Conservation (phyloP, 2,888 invertebrate genomes). For the Ptycholaimellus sp. region DNA sequence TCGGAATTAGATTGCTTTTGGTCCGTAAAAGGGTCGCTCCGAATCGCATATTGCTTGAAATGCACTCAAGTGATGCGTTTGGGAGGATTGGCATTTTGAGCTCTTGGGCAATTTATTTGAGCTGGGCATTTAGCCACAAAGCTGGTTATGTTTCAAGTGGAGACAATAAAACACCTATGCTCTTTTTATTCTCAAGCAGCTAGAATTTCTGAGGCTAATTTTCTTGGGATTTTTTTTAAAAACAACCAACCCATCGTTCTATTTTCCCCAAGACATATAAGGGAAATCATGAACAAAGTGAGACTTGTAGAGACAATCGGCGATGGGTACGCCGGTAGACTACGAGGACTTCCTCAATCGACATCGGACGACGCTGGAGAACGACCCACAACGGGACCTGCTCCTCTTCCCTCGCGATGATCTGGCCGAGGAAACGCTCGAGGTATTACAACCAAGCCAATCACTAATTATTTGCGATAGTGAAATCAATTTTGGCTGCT, state of each 20-base stretch:
- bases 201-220: neutral
- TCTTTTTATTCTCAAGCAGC: neutral
- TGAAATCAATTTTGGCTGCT: too few relatives aligned
- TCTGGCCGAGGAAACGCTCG: slow-evolving; percentile 16
- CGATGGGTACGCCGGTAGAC: slow-evolving; percentile 17
- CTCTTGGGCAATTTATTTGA: too few relatives aligned
- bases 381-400: slow-evolving; percentile 19
- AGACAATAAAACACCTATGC: neutral
- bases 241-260: slow-evolving; percentile 1
- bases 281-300: neutral
- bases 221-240: neutral
- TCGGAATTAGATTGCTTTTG: too few relatives aligned
- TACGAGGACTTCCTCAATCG: slow-evolving; percentile 21
- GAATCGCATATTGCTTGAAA: too few relatives aligned
- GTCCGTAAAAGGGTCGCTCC: too few relatives aligned
- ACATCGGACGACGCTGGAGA: slow-evolving; percentile 17
- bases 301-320: slow-evolving; percentile 15
- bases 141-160: too few relatives aligned
- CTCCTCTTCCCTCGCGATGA: slow-evolving; percentile 22
- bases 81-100: too few relatives aligned
- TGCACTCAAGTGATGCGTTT: too few relatives aligned
- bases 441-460: too few relatives aligned
- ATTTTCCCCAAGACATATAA: neutral
- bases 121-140: too few relatives aligned
- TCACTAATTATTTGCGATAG: too few relatives aligned